phyloP scores from a whole-genome alignment of 2,113 vertebrate genomes.

The Madoqua kirkii region DNA sequence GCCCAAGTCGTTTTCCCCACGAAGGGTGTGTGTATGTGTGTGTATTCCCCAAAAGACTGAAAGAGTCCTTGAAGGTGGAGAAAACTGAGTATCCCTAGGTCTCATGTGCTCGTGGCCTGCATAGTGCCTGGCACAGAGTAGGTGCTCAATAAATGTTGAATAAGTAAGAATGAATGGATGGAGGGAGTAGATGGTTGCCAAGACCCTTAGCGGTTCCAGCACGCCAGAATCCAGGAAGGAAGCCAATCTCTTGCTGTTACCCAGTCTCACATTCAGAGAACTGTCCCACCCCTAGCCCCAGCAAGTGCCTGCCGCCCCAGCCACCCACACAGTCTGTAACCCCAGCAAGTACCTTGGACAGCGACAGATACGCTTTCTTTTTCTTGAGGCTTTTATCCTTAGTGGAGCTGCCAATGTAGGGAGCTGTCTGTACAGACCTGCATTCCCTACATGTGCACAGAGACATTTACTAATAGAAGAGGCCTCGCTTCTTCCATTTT shows the following conservation, averaged over 20 bases:
- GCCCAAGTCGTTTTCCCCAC: neutral
- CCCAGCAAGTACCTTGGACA: constrained; percentile 49
- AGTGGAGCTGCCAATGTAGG: neutral
- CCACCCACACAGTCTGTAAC: neutral
- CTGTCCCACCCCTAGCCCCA: neutral
- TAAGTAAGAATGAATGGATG: neutral
- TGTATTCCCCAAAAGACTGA: neutral
- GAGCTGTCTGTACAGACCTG: neutral
- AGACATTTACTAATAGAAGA: neutral
- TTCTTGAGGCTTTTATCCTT: neutral
- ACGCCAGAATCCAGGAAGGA: constrained; percentile 1
- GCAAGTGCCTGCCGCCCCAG: neutral
- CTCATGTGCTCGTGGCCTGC: neutral
- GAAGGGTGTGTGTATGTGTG: neutral
- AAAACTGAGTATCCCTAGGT: neutral
- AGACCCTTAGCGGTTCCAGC: neutral
- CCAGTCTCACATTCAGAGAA: neutral
- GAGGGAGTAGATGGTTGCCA: neutral
- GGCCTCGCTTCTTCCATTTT: neutral
- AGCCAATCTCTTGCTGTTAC: neutral
- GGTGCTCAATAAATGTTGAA: neutral
- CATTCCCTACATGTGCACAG: neutral
- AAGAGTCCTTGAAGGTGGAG: neutral
- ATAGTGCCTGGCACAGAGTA: neutral
- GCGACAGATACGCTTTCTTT: constrained; percentile 1